These are phyloP conservation scores for Poeciliopsis paucimaculata DNA, from an alignment of 2,797 vertebrate species.

Conservation along the genomic window DNA sequence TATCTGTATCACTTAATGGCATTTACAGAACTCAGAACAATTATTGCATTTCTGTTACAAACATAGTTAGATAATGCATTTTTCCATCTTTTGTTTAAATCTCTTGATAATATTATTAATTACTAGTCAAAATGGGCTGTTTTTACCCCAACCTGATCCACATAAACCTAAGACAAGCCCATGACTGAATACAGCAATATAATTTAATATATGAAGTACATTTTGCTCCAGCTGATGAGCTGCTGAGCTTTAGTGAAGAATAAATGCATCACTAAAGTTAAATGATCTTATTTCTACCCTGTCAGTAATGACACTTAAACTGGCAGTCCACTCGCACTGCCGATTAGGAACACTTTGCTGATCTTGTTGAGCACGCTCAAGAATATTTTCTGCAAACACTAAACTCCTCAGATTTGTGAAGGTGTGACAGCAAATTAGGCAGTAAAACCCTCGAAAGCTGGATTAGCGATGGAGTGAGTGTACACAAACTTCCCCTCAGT, in stretches of 20 bases:
- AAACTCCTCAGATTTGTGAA: constrained; percentile 27
- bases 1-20: neutral
- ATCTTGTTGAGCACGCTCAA: constrained; percentile 5
- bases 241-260: too few species aligned
- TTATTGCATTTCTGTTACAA: neutral
- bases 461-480: constrained; percentile 24
- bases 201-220: neutral
- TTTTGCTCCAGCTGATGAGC: neutral
- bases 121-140: neutral
- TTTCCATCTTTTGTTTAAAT: neutral
- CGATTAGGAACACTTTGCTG: constrained; percentile 9
- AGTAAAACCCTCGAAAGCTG: constrained; percentile 43
- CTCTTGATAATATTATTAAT: neutral
- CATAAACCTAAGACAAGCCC: neutral
- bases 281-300: neutral
- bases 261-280: neutral
- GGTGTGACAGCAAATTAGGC: constrained; percentile 34
- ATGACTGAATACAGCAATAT: neutral
- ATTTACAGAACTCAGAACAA: neutral
- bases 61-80: neutral
- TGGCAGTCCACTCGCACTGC: constrained; percentile 1
- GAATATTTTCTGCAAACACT: constrained; percentile 21
- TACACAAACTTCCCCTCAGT: constrained; percentile 22
- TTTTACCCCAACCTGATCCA: neutral
- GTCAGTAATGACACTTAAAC: neutral